Percentiles rank a stretch among this genome's conserved stretches.
Conservation (phyloP, 2,888 invertebrate genomes). For the Lottia gigantea region DNA sequence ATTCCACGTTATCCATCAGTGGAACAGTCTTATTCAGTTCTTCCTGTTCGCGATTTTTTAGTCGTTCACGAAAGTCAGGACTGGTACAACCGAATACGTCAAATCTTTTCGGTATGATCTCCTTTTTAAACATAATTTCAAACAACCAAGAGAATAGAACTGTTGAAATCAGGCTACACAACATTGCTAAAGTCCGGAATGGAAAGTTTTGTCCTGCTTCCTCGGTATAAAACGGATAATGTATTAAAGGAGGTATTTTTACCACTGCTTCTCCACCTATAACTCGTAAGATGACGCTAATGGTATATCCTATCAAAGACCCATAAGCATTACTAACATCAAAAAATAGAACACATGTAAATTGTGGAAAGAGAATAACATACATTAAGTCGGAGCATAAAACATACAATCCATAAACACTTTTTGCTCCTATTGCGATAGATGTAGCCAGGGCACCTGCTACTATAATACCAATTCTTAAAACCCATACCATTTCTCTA, state of each 20-base stretch:
- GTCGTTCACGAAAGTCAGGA: neutral
- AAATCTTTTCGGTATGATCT: slow-evolving; percentile 9
- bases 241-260: slow-evolving; percentile 66
- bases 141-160: slow-evolving; percentile 26
- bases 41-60: too few species aligned
- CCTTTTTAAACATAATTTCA: slow-evolving; percentile 26
- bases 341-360: slow-evolving; percentile 35
- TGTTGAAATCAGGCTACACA: slow-evolving; percentile 19
- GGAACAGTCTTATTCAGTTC: too few species aligned
- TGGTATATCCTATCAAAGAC: slow-evolving; percentile 70
- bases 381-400: slow-evolving; percentile 49
- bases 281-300: slow-evolving; percentile 81
- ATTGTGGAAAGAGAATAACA: slow-evolving; percentile 49
- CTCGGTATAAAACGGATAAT: slow-evolving; percentile 31
- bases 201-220: slow-evolving; percentile 31
- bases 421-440: slow-evolving; percentile 38
- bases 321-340: slow-evolving; percentile 34
- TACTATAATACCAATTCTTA: slow-evolving; percentile 39
- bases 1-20: too few species aligned
- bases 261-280: slow-evolving; percentile 89
- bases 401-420: slow-evolving; percentile 46
- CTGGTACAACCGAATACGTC: slow-evolving; percentile 11
- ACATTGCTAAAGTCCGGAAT: slow-evolving; percentile 33
- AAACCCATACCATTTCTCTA: slow-evolving; percentile 43
- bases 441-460: slow-evolving; percentile 37